These are phyloP conservation scores for Amniataba percoides DNA, from an alignment of 2,797 vertebrate species.

Conservation along the genomic window DNA sequence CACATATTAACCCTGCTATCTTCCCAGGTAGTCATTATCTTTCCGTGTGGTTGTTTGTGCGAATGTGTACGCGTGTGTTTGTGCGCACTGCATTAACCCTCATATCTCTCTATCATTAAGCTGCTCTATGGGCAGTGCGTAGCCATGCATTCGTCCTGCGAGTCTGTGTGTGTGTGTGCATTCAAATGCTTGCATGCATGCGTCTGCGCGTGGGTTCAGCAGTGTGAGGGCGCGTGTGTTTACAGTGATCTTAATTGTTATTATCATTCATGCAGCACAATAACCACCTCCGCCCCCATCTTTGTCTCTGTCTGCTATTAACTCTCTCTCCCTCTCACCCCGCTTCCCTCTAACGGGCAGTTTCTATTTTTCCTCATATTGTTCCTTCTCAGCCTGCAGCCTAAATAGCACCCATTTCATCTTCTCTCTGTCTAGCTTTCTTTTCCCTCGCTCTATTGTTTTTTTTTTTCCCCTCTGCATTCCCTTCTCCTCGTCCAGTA, in stretches of 20 bases:
- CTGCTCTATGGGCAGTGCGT: conserved; percentile 46
- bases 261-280: conserved; percentile 84
- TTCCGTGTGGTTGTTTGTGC: conserved; percentile 55
- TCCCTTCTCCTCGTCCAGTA: conserved; percentile 52
- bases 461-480: conserved; percentile 33
- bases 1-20: conserved; percentile 76
- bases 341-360: conserved; percentile 65
- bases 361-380: conserved; percentile 78
- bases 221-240: conserved; percentile 71
- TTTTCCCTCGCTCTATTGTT: conserved; percentile 52
- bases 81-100: conserved; percentile 73
- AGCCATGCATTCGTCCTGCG: conserved; percentile 50
- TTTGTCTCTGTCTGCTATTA: conserved; percentile 76
- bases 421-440: conserved; percentile 68
- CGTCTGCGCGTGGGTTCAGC: conserved; percentile 41
- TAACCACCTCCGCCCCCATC: conserved; percentile 76
- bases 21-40: conserved; percentile 80
- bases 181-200: conserved; percentile 17
- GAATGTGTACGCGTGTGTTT: conserved; percentile 51
- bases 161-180: conserved; percentile 21
- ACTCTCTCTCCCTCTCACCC: conserved; percentile 53
- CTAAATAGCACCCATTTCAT: conserved; percentile 81
- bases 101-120: conserved; percentile 73
- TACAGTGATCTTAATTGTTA: conserved; percentile 83
- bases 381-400: conserved; percentile 79